Base-by-base conservation (phyloP, 1,140 invertebrate species). In the Hermetia illucens region DNA sequence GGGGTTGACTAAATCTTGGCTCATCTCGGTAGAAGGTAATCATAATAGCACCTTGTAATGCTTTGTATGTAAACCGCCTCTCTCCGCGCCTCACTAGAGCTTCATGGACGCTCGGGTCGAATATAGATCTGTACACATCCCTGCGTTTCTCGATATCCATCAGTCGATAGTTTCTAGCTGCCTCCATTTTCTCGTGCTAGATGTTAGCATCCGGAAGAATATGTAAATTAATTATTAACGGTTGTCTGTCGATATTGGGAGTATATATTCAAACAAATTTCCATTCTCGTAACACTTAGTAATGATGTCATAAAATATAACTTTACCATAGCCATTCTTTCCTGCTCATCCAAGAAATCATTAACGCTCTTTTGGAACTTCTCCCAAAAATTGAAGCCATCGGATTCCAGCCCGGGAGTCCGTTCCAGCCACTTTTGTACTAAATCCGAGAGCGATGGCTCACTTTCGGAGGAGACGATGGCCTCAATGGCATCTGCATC, bases 1-100 rank as follows among this genome's bases (percentile, higher is more conserved):
- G 91, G 0, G 94, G 92, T 57, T 96, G 90, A 47, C 88, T 92
- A 64, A 98, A 98, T 17, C 92, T 70, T 1, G 93, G 89, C 62
- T 97, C 89, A 50, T 98, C 91, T 12, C 92, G 66, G 61, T 98
- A 97, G 46, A 96, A 80, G 2, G 85, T 95, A 38, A 98, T 97
- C 82, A 98, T 90, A 49, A 98, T 79, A 6, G 92, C 92, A 5
- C 92, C 94, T 58, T 96, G 89, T 21, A 98, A 66, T 0, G 93
- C 94, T 34, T 75, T 72, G 59, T 97, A 84, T 3, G 79, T 83
- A 46, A 98, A 81, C 35, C 89, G 75, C 29, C 93, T 71, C 49
- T 98, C 91, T 2, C 93, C 86, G 21, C 86, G 68, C 1, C 74
- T 70, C 0, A 89, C 68, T 6, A 92, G 59, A 2, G 79, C 79